phyloP scores from a whole-genome alignment of 2,113 vertebrate genomes.

The Thymallus thymallus region DNA sequence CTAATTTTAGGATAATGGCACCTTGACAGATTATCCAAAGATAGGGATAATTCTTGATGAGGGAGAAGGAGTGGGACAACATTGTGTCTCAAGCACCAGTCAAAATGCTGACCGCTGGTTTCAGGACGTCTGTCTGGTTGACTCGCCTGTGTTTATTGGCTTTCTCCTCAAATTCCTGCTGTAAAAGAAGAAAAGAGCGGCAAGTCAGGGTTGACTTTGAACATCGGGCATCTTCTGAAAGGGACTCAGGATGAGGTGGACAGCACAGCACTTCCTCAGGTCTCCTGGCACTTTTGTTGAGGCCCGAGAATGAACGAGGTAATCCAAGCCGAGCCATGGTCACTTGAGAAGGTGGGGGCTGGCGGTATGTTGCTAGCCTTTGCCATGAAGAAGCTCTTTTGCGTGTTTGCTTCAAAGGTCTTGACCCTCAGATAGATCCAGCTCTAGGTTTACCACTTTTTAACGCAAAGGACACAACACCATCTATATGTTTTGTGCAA shows the following conservation, averaged over 20 bases:
- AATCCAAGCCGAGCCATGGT: conserved; percentile 68
- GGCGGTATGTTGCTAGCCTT: conserved; percentile 52
- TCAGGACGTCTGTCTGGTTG: not conserved
- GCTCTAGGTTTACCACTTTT: not conserved
- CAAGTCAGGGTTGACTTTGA: conserved; percentile 12
- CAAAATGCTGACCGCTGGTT: not conserved
- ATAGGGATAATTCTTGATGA: no score
- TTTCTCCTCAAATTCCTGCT: conserved; percentile 1
- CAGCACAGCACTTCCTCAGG: conserved; percentile 57
- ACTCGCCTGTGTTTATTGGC: conserved; percentile 9
- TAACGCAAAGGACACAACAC: not conserved
- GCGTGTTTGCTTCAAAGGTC: not conserved
- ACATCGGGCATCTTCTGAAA: conserved; percentile 4
- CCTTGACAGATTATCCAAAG: not conserved
- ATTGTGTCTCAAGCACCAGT: not conserved
- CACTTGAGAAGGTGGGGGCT: conserved; percentile 39
- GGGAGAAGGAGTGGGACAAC: not conserved
- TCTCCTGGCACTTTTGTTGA: conserved; percentile 58
- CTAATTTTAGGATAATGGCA: not conserved
- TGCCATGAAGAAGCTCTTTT: conserved; percentile 69
- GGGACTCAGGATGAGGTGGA: conserved; percentile 46
- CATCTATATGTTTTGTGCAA: no score
- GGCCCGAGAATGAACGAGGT: conserved; percentile 53
- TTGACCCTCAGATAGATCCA: not conserved
- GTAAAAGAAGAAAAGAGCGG: not conserved